These are phyloP conservation scores for Urocynchramus pylzowi DNA, from an alignment of 2,113 vertebrate species.

Conservation along the genomic window DNA sequence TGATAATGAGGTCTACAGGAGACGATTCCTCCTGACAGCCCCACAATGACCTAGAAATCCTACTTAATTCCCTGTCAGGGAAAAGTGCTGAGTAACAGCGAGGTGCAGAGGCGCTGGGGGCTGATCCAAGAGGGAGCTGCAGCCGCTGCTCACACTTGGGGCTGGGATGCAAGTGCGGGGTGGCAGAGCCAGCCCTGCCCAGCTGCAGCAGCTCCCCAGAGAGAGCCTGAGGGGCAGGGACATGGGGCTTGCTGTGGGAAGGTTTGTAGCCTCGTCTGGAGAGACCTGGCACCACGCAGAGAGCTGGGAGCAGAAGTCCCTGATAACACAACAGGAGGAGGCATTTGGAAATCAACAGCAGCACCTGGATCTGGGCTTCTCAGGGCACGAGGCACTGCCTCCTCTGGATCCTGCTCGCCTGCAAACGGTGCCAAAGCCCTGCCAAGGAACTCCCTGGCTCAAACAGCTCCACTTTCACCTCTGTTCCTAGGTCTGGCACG, in stretches of 20 bases:
- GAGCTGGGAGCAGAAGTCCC: neutral
- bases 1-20: constrained; percentile 57
- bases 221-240: neutral
- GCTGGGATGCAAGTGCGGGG: neutral
- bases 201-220: neutral
- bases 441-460: neutral
- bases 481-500: rapidly evolving
- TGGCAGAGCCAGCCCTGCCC: neutral
- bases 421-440: neutral
- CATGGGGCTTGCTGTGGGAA: neutral
- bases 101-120: constrained; percentile 22
- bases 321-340: neutral
- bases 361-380: neutral
- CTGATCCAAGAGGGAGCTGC: neutral
- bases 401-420: neutral
- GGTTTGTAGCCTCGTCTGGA: neutral
- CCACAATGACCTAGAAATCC: constrained; percentile 67
- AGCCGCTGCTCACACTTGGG: neutral
- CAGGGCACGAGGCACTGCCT: neutral
- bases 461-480: neutral
- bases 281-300: neutral
- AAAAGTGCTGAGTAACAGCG: constrained; percentile 52
- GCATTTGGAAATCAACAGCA: neutral
- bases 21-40: constrained; percentile 60
- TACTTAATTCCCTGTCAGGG: constrained; percentile 56